These are phyloP conservation scores for Drosophila lini DNA, from an alignment of 1,140 invertebrate species.

Conservation along the genomic window DNA sequence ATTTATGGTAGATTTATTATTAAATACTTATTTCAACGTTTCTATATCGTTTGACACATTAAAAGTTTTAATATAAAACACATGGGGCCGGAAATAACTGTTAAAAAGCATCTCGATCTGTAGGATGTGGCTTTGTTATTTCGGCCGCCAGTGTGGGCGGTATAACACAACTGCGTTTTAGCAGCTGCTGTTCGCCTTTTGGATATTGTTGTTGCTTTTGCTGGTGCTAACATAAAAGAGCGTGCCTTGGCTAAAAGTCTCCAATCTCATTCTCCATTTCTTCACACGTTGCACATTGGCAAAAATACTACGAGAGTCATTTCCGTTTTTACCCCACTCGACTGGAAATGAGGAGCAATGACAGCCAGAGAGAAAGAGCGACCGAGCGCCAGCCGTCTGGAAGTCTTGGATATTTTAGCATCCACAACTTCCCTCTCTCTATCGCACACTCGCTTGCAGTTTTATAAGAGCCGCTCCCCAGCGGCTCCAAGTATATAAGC, in stretches of 20 bases:
- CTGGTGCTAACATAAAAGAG: conserved; percentile 43
- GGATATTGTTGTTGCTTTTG: conserved; percentile 8
- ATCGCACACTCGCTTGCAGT: conserved; percentile 14
- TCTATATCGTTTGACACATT: too few species aligned
- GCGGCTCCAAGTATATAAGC: conserved; percentile 39
- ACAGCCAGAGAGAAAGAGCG: conserved; percentile 1
- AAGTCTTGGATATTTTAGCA: conserved; percentile 41
- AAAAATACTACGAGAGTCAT: conserved; percentile 35
- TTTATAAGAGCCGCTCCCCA: conserved; percentile 51
- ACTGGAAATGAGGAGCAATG: conserved; percentile 49
- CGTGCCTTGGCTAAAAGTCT: conserved; percentile 75
- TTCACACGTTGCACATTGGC: conserved; percentile 64
- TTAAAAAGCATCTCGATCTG: not conserved
- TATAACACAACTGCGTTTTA: conserved; percentile 45
- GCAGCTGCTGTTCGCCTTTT: conserved; percentile 28
- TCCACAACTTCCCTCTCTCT: conserved; percentile 11
- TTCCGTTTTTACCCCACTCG: conserved; percentile 59
- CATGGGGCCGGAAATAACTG: conserved; percentile 7
- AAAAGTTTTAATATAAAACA: conserved; percentile 2
- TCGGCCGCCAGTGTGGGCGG: conserved; percentile 35
- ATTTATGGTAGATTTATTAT: too few species aligned
- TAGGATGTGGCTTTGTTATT: conserved; percentile 24
- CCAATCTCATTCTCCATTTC: conserved; percentile 5
- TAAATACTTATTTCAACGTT: not conserved
- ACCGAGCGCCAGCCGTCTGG: conserved; percentile 30